Evolutionary conservation across 2,113 vertebrate species (phyloP), one percentile per base, ranked within the genome.

Genomic region (Amazona vittata): DNA sequence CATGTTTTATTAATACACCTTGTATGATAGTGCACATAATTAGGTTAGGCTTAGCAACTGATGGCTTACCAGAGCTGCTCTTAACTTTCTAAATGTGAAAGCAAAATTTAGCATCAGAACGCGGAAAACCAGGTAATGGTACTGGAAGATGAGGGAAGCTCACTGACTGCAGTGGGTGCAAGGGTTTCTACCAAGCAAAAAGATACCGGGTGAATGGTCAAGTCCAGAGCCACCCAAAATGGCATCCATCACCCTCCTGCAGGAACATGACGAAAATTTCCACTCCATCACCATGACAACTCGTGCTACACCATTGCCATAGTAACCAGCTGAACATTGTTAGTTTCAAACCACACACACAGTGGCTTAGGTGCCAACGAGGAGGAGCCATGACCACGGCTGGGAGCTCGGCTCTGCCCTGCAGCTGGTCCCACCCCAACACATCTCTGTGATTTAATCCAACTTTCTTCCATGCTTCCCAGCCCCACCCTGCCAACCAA

Each of bases 241-340:
- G 6, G 89, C 90, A 91, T 86, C 95, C 92, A 84, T 92, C 89
- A 62, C 89, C 60, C 20, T 94, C 85, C 55, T 91, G 89, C 80
- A 95, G 95, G 92, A 97, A 92, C 29, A 0, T 81, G 95, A 94
- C 0, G 10, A 92, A 92, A 96, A 97, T 96, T 92, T 82, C 94
- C 47, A 60, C 91, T 97, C 83, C 37, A 83, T 98, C 37, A 19
- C 97, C 97, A 98, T 98, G 97, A 97, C 98, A 98, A 98, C 98
- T 86, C 49, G 0, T 92, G 90, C 93, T 93, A 94, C 91, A 96
- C 92, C 83, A 93, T 96, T 97, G 91, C 96, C 97, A 97, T 98
- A 94, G 98, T 90, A 98, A 98, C 98, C 69, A 31, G 18, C 78
- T 90, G 96, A 97, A 93, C 90, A 93, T 74, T 44, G 15, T 95